phyloP scores from a whole-genome alignment of 2,888 invertebrate species.

The Entomobrya multifasciata region DNA sequence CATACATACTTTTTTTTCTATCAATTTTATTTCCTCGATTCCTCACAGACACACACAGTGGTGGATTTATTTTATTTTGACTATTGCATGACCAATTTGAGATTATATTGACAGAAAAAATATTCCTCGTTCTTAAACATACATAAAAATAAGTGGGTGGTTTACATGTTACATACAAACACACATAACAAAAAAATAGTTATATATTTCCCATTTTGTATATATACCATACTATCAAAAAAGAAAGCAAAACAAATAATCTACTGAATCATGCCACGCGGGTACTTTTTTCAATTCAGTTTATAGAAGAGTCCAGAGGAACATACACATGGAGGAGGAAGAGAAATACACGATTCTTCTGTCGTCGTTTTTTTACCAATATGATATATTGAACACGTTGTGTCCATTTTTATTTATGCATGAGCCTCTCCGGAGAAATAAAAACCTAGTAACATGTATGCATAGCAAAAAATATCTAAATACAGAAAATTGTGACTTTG shows the following conservation, averaged over 20 bases:
- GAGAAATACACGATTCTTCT: slow-evolving; percentile 24
- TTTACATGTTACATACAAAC: background rate
- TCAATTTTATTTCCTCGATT: background rate
- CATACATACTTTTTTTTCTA: slow-evolving; percentile 37
- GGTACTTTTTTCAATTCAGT: slow-evolving; percentile 67
- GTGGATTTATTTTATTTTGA: background rate
- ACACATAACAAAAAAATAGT: slow-evolving; percentile 24
- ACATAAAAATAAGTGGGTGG: too few relatives aligned
- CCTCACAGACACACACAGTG: background rate
- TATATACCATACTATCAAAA: background rate
- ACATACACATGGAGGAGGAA: background rate
- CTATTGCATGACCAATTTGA: slow-evolving; percentile 70
- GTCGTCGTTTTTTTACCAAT: slow-evolving; percentile 9
- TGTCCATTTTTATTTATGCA: slow-evolving; percentile 69
- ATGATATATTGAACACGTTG: slow-evolving; percentile 49
- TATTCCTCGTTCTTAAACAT: slow-evolving; percentile 28
- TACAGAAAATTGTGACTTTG: slow-evolving; percentile 15
- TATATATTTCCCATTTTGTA: background rate
- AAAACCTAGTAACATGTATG: background rate
- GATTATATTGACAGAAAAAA: slow-evolving; percentile 66
- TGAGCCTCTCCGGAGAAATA: slow-evolving; percentile 39
- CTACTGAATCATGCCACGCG: slow-evolving; percentile 53
- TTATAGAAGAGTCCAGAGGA: too few relatives aligned
- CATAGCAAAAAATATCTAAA: background rate
- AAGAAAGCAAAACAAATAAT: slow-evolving; percentile 36